A percentile compares a stretch with the other conserved stretches of the same genome.
Conservation (phyloP, 2,888 invertebrate genomes). For the Cosmopolites sordidus region DNA sequence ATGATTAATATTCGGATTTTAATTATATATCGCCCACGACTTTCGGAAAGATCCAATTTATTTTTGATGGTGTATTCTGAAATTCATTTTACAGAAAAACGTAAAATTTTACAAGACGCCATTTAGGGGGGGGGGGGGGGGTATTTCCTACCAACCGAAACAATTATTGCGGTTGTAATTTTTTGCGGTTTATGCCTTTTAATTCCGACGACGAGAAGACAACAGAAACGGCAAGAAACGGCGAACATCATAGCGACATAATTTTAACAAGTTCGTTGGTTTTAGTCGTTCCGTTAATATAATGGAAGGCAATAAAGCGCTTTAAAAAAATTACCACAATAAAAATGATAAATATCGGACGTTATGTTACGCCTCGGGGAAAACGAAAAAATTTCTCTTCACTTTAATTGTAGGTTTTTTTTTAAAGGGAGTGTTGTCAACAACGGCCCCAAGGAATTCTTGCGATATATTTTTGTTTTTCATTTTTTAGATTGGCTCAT, state of each 20-base stretch:
- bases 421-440: slow-evolving; percentile 4
- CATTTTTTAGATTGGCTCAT: too few relatives aligned
- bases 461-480: too few relatives aligned
- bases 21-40: too few relatives aligned
- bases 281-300: slow-evolving; percentile 12
- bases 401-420: slow-evolving; percentile 6
- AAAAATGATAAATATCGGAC: slow-evolving; percentile 17
- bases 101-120: too few relatives aligned
- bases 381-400: slow-evolving; percentile 6
- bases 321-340: slow-evolving; percentile 16
- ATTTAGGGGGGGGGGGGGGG: too few relatives aligned
- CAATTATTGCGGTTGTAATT: background rate
- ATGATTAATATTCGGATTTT: too few relatives aligned
- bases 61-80: too few relatives aligned
- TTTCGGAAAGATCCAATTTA: background rate
- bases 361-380: slow-evolving; percentile 8
- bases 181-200: background rate
- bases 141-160: too few relatives aligned
- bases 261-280: slow-evolving; percentile 9
- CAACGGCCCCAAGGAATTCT: too few relatives aligned
- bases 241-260: slow-evolving; percentile 9
- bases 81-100: too few relatives aligned
- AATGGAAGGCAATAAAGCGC: slow-evolving; percentile 13
- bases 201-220: background rate
- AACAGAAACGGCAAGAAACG: slow-evolving; percentile 1